Evolutionary conservation across 2,797 vertebrate genomes (phyloP).

Genomic region (Chloroceryle inda): DNA sequence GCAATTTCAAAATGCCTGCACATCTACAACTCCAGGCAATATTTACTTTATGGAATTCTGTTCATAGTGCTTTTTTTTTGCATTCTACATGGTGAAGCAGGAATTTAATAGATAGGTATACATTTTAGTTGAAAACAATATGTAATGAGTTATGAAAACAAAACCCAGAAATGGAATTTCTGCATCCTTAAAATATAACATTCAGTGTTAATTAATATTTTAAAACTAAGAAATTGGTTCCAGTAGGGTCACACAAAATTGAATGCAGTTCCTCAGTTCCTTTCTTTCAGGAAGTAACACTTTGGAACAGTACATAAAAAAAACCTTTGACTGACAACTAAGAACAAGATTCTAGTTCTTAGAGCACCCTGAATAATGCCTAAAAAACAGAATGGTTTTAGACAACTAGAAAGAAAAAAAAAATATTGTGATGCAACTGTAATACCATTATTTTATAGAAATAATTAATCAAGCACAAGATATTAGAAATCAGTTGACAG

Average conservation of each 20-base stretch:
- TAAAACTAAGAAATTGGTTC: neutral
- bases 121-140: neutral
- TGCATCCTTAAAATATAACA: neutral
- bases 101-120: neutral
- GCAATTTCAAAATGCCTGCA: neutral
- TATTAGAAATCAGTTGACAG: neutral
- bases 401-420: neutral
- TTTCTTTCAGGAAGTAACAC: neutral
- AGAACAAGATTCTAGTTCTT: neutral
- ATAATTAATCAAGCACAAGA: neutral
- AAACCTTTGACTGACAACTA: neutral
- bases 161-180: neutral
- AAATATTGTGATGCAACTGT: neutral
- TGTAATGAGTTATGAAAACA: neutral
- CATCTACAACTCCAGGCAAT: neutral
- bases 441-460: neutral
- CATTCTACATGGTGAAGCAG: neutral
- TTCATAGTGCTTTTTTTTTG: neutral
- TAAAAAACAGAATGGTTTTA: neutral
- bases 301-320: neutral
- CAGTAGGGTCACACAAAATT: neutral
- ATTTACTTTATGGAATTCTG: neutral
- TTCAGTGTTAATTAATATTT: neutral
- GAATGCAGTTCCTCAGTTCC: neutral
- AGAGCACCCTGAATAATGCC: neutral